Conservation (phyloP, 2,797 vertebrate genomes). For the Coracias cyanogaster region DNA sequence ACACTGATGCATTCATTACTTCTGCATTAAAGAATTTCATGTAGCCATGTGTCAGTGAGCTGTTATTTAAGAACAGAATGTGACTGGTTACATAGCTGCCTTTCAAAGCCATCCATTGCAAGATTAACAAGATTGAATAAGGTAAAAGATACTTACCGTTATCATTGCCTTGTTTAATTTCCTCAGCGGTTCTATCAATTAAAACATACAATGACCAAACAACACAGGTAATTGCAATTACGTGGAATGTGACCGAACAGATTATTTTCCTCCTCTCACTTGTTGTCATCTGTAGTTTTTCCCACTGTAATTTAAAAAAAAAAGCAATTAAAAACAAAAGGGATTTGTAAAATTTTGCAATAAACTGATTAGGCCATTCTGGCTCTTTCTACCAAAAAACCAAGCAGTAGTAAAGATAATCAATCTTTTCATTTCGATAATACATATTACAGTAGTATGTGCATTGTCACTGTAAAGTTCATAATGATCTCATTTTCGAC, state of each 20-base stretch:
- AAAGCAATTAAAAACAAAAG: neutral
- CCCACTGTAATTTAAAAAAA: slow-evolving; percentile 86
- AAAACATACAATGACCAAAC: slow-evolving; percentile 93
- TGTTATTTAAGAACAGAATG: neutral
- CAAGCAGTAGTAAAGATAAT: neutral
- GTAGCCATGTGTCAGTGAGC: neutral
- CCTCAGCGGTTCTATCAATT: slow-evolving; percentile 90
- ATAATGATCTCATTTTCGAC: neutral
- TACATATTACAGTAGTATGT: neutral
- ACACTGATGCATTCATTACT: neutral
- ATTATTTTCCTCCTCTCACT: slow-evolving; percentile 94
- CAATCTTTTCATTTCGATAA: neutral
- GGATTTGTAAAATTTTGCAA: neutral
- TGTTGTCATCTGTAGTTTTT: slow-evolving; percentile 94
- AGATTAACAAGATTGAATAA: neutral
- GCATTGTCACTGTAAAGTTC: neutral
- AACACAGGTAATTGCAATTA: slow-evolving; percentile 93
- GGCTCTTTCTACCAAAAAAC: neutral
- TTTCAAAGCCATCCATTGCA: neutral
- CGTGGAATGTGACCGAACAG: slow-evolving; percentile 94
- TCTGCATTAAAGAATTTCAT: neutral
- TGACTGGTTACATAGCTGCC: neutral
- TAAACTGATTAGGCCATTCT: neutral
- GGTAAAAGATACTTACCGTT: slow-evolving; percentile 75
- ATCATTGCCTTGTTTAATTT: slow-evolving; percentile 92